Evolutionary conservation across 2,888 invertebrate genomes (phyloP), one percentile per base, ranked within the genome.

Genomic region (Trachelus troglodyta): DNA sequence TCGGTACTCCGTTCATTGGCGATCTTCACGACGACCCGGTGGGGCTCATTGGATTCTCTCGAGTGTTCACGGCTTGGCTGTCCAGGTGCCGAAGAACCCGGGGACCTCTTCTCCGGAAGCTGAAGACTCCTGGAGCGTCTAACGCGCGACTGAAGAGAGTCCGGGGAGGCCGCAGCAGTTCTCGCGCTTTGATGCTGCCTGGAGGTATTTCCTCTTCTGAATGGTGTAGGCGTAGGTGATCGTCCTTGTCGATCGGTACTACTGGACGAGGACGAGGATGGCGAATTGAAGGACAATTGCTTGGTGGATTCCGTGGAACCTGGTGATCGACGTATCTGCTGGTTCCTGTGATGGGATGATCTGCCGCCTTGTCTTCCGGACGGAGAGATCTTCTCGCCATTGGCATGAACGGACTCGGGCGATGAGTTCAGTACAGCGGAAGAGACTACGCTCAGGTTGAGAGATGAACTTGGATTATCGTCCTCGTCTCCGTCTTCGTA

Each of bases 41-140:
- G 92, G 6, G 88, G 84, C 74, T 91, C 90, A 69, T 90, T 89
- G 0, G 90, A 85, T 80, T 92, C 91, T 73, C 90, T 90, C 79
- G 92, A 91, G 75, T 91, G 92, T 73, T 92, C 90, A 86, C 91
- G 87, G 74, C 85, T 83, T 79, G 83, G 86, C 76, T 92, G 92
- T 34, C 33, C 71, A 3, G 87, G 74, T 75, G 77, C 78, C 12
- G 84, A 79, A 23, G 87, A 83, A 30, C 89, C 92, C 0, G 93
- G 93, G 0, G 94, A 94, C 69, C 92, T 92, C 82, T 92, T 92
- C 85, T 95, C 95, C 0, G 94, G 94, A 35, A 95, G 90, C 85
- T 95, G 95, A 35, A 95, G 92, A 82, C 95, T 95, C 85, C 94
- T 92, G 0, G 93, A 93, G 35, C 94, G 89, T 80, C 93, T 85